Percentiles rank a stretch among this genome's conserved stretches.
These are phyloP conservation scores for Micronisus gabar DNA, from an alignment of 2,113 vertebrate genomes.

Conservation along the genomic window DNA sequence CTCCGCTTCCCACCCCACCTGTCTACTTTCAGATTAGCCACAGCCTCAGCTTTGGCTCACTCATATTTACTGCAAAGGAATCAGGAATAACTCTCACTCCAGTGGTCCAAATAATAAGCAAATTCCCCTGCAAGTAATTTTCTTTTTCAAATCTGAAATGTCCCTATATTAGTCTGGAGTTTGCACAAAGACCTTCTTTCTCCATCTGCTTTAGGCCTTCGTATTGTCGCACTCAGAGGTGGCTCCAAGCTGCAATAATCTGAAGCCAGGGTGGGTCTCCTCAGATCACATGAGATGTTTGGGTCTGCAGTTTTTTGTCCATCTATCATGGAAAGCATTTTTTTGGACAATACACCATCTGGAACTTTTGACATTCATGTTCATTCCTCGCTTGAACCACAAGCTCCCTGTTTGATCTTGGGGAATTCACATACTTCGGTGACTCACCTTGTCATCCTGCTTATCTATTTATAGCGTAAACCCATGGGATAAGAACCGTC, in stretches of 20 bases:
- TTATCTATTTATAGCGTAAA: neutral
- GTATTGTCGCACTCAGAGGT: neutral
- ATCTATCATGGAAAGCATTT: neutral
- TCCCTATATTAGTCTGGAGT: neutral
- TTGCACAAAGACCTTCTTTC: neutral
- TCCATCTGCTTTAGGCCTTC: neutral
- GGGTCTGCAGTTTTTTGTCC: neutral
- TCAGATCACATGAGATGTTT: neutral
- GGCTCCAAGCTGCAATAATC: neutral
- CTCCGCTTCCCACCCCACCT: neutral
- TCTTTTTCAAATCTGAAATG: neutral
- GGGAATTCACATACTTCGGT: neutral
- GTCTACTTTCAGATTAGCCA: neutral
- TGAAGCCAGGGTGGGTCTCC: neutral
- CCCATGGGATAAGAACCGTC: neutral
- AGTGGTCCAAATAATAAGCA: neutral
- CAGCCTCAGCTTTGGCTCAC: neutral
- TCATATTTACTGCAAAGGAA: neutral
- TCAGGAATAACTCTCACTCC: neutral
- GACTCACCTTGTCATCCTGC: constrained; percentile 18
- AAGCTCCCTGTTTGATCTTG: neutral
- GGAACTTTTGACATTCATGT: neutral
- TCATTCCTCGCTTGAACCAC: neutral
- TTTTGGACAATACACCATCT: neutral
- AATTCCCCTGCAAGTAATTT: neutral